These are phyloP conservation scores for Sminthurides aquaticus DNA, from an alignment of 2,888 invertebrate genomes.

Conservation along the genomic window DNA sequence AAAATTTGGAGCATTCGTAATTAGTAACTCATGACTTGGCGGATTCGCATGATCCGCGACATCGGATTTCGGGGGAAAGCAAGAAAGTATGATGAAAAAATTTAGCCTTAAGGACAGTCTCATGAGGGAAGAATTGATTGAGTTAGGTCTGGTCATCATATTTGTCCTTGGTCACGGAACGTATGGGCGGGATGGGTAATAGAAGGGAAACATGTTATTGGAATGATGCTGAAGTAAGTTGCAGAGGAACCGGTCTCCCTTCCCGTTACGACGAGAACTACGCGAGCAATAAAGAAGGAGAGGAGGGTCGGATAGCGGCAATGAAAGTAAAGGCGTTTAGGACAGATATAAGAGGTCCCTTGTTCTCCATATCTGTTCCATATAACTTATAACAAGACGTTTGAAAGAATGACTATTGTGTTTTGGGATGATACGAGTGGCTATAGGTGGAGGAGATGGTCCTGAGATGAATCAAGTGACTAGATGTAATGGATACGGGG, in stretches of 20 bases:
- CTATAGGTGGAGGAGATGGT: constrained; percentile 11
- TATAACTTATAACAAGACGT: background rate
- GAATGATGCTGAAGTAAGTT: background rate
- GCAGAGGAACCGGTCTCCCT: background rate
- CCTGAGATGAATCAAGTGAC: constrained; percentile 27
- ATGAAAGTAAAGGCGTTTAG: constrained; percentile 2
- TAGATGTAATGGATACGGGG: constrained; percentile 8
- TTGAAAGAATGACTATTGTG: constrained; percentile 30
- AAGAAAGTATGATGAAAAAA: no score
- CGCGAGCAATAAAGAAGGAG: background rate
- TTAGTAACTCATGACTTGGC: no score
- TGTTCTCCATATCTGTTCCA: constrained; percentile 37
- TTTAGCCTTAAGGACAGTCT: background rate
- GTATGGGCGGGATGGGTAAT: background rate
- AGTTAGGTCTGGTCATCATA: background rate
- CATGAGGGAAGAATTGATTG: background rate
- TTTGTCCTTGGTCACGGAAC: background rate
- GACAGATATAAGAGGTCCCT: constrained; percentile 35
- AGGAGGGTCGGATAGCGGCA: background rate
- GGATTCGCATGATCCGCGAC: no score
- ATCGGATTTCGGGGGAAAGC: no score
- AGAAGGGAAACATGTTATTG: background rate
- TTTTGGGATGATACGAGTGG: constrained; percentile 21
- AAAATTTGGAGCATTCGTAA: no score
- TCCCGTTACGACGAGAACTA: no score